Percentiles rank a stretch among this genome's conserved stretches.
These are phyloP conservation scores for Phyllopteryx taeniolatus DNA, from an alignment of 2,113 vertebrate genomes.

Conservation along the genomic window DNA sequence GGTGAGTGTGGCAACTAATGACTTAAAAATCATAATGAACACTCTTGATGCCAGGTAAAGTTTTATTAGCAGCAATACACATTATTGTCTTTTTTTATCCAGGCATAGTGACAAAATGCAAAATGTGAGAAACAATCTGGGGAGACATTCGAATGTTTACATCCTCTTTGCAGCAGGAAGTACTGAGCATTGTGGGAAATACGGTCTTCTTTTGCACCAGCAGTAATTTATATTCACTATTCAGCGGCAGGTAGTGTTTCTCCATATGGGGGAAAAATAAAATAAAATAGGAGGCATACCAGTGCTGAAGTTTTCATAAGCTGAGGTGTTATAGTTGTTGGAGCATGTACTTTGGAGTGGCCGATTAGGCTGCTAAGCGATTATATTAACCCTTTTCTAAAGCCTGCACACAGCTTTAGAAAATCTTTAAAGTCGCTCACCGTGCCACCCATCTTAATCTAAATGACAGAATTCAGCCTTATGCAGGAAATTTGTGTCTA, in stretches of 20 bases:
- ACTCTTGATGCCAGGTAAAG: neutral
- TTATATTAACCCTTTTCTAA: slow-evolving; percentile 43
- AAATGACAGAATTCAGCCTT: no score
- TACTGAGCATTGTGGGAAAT: slow-evolving; percentile 11
- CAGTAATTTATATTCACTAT: neutral
- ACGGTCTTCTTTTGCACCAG: slow-evolving; percentile 8
- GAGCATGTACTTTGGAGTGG: neutral
- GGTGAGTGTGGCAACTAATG: neutral
- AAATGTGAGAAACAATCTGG: neutral
- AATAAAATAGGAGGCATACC: neutral
- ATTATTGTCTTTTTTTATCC: neutral
- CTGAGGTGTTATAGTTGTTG: neutral
- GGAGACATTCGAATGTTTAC: neutral
- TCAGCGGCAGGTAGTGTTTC: neutral
- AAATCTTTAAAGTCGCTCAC: no score
- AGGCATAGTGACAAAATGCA: neutral
- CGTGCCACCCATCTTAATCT: no score
- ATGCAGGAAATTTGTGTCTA: no score
- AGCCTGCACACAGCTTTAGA: neutral
- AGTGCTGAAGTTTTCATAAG: neutral
- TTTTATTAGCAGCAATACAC: neutral
- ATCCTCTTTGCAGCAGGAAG: slow-evolving; percentile 45
- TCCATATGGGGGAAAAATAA: neutral
- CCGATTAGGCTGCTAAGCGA: slow-evolving; percentile 26
- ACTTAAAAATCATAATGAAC: neutral